Evolutionary conservation across 1,140 invertebrate genomes (phyloP).

Genomic region (Eufriesea mexicana): DNA sequence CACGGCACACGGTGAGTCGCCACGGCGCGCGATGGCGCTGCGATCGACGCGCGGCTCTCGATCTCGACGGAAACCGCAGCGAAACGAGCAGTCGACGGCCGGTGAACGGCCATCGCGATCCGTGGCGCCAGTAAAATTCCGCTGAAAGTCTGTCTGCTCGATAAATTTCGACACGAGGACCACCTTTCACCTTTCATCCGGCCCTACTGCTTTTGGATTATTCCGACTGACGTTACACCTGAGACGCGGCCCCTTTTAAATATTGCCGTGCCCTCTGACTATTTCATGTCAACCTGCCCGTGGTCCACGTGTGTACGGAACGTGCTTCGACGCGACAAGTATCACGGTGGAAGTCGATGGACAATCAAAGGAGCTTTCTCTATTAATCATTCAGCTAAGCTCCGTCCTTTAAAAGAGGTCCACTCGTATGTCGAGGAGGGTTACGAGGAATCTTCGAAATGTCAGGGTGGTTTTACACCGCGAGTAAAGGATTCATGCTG

Average conservation of each 20-base stretch:
- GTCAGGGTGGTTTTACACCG: not conserved
- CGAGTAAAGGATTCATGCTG: conserved; percentile 3
- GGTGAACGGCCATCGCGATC: not conserved
- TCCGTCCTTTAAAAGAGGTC: conserved; percentile 48
- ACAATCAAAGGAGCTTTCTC: conserved; percentile 60
- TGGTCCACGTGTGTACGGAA: conserved; percentile 46
- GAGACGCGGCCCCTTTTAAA: conserved; percentile 76
- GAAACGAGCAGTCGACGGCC: not conserved
- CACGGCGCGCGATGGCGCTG: not conserved
- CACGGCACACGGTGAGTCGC: not conserved
- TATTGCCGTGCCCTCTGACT: conserved; percentile 75
- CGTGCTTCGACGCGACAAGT: conserved; percentile 28
- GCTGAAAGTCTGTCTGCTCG: not conserved
- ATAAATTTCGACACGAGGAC: conserved; percentile 44
- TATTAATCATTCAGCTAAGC: conserved; percentile 57
- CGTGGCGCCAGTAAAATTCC: not conserved
- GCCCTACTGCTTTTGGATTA: conserved; percentile 68
- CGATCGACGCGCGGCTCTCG: not conserved
- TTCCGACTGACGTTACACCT: conserved; percentile 78
- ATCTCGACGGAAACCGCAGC: not conserved
- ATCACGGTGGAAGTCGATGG: conserved; percentile 28
- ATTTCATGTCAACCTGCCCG: conserved; percentile 73
- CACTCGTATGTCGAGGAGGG: not conserved
- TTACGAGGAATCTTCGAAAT: not conserved
- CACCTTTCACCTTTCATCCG: conserved; percentile 18